phyloP scores from a whole-genome alignment of 2,888 invertebrate genomes.

The Diploptera punctata region DNA sequence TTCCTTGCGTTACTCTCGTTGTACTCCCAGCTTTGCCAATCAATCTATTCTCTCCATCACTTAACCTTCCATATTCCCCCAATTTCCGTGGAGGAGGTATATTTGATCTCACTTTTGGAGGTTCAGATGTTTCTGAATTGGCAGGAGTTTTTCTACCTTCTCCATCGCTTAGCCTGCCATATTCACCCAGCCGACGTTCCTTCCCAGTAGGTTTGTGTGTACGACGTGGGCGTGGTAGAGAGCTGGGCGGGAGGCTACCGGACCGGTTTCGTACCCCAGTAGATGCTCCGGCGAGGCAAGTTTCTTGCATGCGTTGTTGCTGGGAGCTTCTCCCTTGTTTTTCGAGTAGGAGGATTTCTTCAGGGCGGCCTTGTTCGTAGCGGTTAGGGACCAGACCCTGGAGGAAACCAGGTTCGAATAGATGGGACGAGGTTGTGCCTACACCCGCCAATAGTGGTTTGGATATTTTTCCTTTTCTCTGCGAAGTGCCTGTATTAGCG shows the following conservation, averaged over 20 bases:
- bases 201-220: constrained; percentile 45
- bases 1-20: constrained; percentile 26
- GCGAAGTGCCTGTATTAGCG: constrained; percentile 76
- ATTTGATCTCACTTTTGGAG: constrained; percentile 54
- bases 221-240: constrained; percentile 71
- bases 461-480: constrained; percentile 79
- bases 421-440: constrained; percentile 51
- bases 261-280: constrained; percentile 49
- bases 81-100: constrained; percentile 62
- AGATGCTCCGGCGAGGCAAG: constrained; percentile 29
- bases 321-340: constrained; percentile 79
- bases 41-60: constrained; percentile 55
- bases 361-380: constrained; percentile 55
- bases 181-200: constrained; percentile 60
- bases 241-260: constrained; percentile 69
- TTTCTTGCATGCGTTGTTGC: constrained; percentile 69
- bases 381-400: constrained; percentile 53
- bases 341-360: constrained; percentile 76
- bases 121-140: not conserved
- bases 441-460: constrained; percentile 75
- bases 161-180: constrained; percentile 66
- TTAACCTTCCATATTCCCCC: constrained; percentile 65
- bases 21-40: constrained; percentile 37
- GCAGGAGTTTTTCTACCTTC: constrained; percentile 49
- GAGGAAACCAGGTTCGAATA: constrained; percentile 47